These are phyloP conservation scores for Caenorhabditis drosophilae DNA, from an alignment of 2,888 invertebrate species.

Conservation along the genomic window DNA sequence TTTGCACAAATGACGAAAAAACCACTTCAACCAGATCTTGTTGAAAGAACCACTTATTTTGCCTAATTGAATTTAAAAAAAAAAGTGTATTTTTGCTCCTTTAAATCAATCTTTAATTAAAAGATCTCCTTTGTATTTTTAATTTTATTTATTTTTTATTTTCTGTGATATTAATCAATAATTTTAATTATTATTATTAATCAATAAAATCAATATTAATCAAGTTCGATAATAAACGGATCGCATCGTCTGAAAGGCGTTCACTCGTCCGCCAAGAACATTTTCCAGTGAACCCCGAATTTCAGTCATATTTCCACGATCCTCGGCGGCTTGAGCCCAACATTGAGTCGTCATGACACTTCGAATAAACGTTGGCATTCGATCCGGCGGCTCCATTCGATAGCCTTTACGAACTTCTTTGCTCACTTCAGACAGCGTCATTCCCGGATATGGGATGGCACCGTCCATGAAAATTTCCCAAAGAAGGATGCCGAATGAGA, in stretches of 20 bases:
- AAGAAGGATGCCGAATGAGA: conserved; percentile 51
- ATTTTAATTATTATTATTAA: too few relatives aligned
- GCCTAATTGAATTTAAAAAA: conserved; percentile 9
- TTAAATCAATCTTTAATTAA: background rate
- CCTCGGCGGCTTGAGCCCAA: conserved; percentile 26
- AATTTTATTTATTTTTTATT: too few relatives aligned
- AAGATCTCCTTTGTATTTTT: too few relatives aligned
- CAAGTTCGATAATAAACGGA: background rate
- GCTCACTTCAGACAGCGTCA: conserved; percentile 48
- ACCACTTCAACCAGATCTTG: conserved; percentile 20
- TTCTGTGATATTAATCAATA: too few relatives aligned
- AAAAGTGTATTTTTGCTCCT: background rate
- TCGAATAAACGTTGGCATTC: conserved; percentile 48
- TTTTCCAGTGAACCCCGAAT: conserved; percentile 25
- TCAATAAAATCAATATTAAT: too few relatives aligned
- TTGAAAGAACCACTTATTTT: conserved; percentile 37
- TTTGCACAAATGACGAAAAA: conserved; percentile 41
- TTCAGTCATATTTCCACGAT: conserved; percentile 36
- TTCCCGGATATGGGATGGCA: conserved; percentile 48
- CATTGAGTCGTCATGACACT: conserved; percentile 40
- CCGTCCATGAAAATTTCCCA: conserved; percentile 53
- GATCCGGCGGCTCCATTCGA: conserved; percentile 52
- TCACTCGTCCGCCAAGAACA: conserved; percentile 29
- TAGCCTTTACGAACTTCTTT: conserved; percentile 36
- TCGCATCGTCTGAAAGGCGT: background rate